Evolutionary conservation across 2,797 vertebrate species (phyloP), one percentile per base, ranked within the genome.

Genomic region (Chaetodon trifasciatus): DNA sequence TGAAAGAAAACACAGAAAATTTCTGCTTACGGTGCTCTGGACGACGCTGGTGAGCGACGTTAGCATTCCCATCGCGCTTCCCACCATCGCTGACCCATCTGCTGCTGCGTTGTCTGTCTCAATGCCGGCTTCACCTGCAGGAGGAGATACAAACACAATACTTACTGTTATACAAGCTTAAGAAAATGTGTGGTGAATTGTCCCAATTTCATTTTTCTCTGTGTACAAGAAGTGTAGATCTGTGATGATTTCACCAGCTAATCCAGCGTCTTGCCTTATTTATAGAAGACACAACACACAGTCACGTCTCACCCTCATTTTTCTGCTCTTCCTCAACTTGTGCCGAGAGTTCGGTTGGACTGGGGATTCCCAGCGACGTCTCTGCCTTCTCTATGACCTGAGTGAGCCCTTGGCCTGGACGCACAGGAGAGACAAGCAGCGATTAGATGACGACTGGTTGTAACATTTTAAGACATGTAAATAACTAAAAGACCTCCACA

Each of bases 301-400:
- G 42, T 4, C 1, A 40, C 0, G 15, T 21, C 52, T 85, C 40
- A 89, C 81, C 65, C 46, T 69, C 83, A 71, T 89, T 42, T 16
- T 84, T 83, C 68, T 85, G 68, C 70, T 94, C 91, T 28, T 92
- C 90, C 35, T 93, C 96, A 92, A 94, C 77, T 63, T 96, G 95
- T 2, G 95, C 84, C 0, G 97, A 96, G 65, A 99, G 90, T 78
- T 97, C 96, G 39, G 85, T 94, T 4, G 98, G 97, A 89, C 95
- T 98, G 35, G 98, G 98, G 72, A 99, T 98, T 64, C 98, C 98
- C 84, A 99, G 94, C 0, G 97, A 96, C 0, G 96, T 97, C 93
- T 99, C 98, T 1, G 98, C 98, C 91, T 99, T 99, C 91, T 99
- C 98, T 16, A 99, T 98, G 76, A 96, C 98, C 87, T 96, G 97